A percentile compares a stretch with the other conserved stretches of the same genome.
phyloP scores from a whole-genome alignment of 2,888 invertebrate genomes.

The Campoplex nolae region DNA sequence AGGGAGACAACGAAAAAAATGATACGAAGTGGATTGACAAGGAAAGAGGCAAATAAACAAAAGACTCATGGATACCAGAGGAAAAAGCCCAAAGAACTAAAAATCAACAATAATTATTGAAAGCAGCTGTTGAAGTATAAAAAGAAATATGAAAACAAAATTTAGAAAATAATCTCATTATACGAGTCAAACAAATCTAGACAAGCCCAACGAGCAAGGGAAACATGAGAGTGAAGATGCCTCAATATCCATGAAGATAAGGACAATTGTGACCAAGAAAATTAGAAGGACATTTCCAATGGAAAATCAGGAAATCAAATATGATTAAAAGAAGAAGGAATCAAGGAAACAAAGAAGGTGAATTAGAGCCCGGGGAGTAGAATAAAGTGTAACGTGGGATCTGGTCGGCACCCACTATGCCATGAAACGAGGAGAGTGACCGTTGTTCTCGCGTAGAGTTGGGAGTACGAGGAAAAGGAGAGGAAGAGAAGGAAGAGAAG shows the following conservation, averaged over 20 bases:
- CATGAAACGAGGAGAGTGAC: conserved; percentile 51
- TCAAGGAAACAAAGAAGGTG: conserved; percentile 27
- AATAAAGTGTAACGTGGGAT: conserved; percentile 80
- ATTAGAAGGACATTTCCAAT: neutral
- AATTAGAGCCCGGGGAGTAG: conserved; percentile 36
- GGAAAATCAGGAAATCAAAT: neutral
- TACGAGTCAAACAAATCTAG: neutral
- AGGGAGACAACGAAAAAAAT: neutral
- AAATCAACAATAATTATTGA: neutral
- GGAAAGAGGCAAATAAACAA: neutral
- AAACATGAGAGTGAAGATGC: too few relatives aligned
- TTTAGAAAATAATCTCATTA: too few relatives aligned
- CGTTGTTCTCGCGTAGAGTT: conserved; percentile 57
- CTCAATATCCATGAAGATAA: too few relatives aligned
- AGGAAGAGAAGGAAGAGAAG: conserved; percentile 51
- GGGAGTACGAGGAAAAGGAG: conserved; percentile 22
- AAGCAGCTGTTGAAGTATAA: neutral
- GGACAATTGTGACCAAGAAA: neutral
- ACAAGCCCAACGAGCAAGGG: neutral
- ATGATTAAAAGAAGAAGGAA: conserved; percentile 8
- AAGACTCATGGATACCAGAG: neutral
- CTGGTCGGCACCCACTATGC: conserved; percentile 70
- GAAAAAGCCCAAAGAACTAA: neutral
- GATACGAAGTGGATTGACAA: neutral
- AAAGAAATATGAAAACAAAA: neutral